Percentiles rank a stretch among this genome's conserved stretches.
These are phyloP conservation scores for Anthonomus grandis DNA, from an alignment of 1,140 invertebrate species.

Conservation along the genomic window DNA sequence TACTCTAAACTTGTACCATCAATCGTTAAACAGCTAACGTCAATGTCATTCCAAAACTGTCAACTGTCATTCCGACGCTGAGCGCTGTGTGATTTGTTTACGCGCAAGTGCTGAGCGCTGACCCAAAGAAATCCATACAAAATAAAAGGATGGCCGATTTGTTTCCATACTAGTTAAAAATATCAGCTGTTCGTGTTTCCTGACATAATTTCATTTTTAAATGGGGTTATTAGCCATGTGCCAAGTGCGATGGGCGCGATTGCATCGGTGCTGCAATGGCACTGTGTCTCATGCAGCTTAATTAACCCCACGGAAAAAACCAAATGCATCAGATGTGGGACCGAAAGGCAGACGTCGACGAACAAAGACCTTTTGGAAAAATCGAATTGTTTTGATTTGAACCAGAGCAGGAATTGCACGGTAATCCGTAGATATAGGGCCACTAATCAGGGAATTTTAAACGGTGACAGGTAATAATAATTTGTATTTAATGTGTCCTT, in stretches of 20 bases:
- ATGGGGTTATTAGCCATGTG: slow-evolving; percentile 43
- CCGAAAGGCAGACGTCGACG: slow-evolving; percentile 38
- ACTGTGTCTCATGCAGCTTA: slow-evolving; percentile 78
- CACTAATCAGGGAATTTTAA: slow-evolving; percentile 4
- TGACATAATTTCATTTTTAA: slow-evolving; percentile 28
- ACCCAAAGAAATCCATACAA: slow-evolving; percentile 12
- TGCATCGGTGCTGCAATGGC: slow-evolving; percentile 86
- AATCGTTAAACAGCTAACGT: too few relatives aligned
- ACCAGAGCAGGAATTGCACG: slow-evolving; percentile 33
- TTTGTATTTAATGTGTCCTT: slow-evolving; percentile 8
- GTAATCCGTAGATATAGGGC: slow-evolving; percentile 36
- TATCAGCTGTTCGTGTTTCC: slow-evolving; percentile 31
- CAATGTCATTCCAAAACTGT: too few relatives aligned
- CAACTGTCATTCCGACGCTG: too few relatives aligned
- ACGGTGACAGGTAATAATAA: slow-evolving; percentile 14
- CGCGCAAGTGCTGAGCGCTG: slow-evolving; percentile 3
- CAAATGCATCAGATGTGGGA: slow-evolving; percentile 76
- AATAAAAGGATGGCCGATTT: neutral
- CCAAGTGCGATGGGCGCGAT: slow-evolving; percentile 72
- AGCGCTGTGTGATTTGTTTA: too few relatives aligned
- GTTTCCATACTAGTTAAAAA: slow-evolving; percentile 29
- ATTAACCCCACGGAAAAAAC: slow-evolving; percentile 80
- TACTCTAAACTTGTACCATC: too few relatives aligned
- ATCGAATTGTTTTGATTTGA: slow-evolving; percentile 14
- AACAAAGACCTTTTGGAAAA: slow-evolving; percentile 22